Base-by-base conservation (phyloP, 2,888 invertebrate genomes). In the Metopia argyrocephala region DNA sequence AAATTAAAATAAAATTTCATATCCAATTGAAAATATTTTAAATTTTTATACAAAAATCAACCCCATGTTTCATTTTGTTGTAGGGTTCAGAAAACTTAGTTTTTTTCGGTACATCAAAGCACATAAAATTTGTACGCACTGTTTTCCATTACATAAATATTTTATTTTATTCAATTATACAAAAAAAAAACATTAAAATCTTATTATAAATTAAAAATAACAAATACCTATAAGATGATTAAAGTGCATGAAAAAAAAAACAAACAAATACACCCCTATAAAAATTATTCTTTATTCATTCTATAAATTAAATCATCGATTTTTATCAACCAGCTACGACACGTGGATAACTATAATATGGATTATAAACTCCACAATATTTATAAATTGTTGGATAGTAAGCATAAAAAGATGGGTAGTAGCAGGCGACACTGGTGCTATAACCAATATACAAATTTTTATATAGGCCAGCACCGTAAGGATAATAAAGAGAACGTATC, bases 381-480 rank as follows among this genome's bases (percentile, higher is more conserved):
- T 83, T 84, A 74, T 84, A 73, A 54, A 74, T 27, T 21, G 68
- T 81, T 3, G 83, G 82, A 61, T 68, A 70, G 68, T 81, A 83
- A 20, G 78, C 71, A 12, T 80, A 84, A 9, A 84, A 79, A 71
- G 62, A 74, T 27, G 65, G 73, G 61, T 79, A 56, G 62, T 76
- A 71, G 66, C 54, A 56, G 38, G 21, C n/a, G 20, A 68, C 38
- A 59, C 73, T 65, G 9, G n/a, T 20, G n/a, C 82, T 74, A 31
- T 62, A 76, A 70, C 83, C 75, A 52, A 45, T 38, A 46, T 84
- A 83, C 45, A 84, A 84, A 23, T 81, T 84, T 48, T 59, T 56
- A 78, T 83, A 83, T 27, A 83, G 71, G 52, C 84, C 78, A 21
- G 75, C 64, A 38, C 45, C 69, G 84, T 78, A 66, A 83, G 82